A percentile compares a stretch with the other conserved stretches of the same genome.
Conservation (phyloP, 2,113 vertebrate species). For the Bos indicus region DNA sequence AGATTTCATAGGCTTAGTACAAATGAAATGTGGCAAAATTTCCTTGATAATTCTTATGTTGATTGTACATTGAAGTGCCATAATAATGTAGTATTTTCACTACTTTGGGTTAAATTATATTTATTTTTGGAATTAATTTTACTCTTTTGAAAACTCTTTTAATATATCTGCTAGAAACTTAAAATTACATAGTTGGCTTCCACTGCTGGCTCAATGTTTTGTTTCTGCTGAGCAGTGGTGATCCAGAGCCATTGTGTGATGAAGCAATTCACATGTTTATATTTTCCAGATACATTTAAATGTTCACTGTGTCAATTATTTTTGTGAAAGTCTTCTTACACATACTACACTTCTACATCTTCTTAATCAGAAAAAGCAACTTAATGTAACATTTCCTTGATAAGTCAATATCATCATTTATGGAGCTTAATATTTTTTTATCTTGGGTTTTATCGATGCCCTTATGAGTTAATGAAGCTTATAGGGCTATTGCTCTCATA, state of each 20-base stretch:
- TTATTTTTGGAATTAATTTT: not conserved
- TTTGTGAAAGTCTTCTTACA: not conserved
- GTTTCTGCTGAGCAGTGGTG: not conserved
- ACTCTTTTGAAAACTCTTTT: not conserved
- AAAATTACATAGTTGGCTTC: not conserved
- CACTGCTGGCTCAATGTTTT: not conserved
- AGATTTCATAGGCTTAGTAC: not conserved
- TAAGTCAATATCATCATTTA: not conserved
- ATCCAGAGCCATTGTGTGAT: not conserved
- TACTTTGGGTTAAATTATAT: not conserved
- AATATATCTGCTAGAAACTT: not conserved
- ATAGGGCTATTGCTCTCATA: not conserved
- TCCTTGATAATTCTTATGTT: not conserved
- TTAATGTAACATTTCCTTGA: not conserved
- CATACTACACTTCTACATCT: not conserved
- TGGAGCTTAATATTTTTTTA: not conserved
- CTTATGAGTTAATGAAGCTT: not conserved
- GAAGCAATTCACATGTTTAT: not conserved
- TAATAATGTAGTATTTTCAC: not conserved
- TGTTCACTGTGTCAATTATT: not conserved
- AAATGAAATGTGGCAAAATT: not conserved
- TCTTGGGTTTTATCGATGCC: not conserved
- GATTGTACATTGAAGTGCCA: not conserved
- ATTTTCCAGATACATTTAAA: slow-evolving; percentile 34
- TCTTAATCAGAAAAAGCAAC: slow-evolving; percentile 9